phyloP scores from a whole-genome alignment of 2,888 invertebrate species.

The Isoperla grammatica region DNA sequence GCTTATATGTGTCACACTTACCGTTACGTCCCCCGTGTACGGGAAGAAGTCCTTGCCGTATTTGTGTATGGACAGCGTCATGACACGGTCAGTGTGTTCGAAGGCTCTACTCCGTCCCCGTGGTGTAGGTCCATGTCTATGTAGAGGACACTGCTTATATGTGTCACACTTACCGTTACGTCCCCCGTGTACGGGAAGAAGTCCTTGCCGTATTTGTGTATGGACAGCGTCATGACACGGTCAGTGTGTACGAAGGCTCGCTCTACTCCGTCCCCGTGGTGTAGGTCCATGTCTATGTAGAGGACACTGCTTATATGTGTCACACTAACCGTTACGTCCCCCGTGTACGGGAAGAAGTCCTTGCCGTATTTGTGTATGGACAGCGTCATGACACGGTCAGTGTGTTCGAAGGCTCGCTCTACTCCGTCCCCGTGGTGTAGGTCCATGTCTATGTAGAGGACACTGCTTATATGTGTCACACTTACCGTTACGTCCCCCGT shows the following conservation, averaged over 20 bases:
- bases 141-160: constrained; percentile 93
- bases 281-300: constrained; percentile 99
- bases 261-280: constrained; percentile 99
- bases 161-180: constrained; percentile 89
- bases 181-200: constrained; percentile 97
- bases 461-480: constrained; percentile 96
- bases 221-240: constrained; percentile 98
- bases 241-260: constrained; percentile 99
- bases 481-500: constrained; percentile 84
- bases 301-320: too few relatives aligned
- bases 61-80: constrained; percentile 99
- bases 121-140: constrained; percentile 99
- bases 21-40: constrained; percentile 87
- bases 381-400: constrained; percentile 99
- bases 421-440: constrained; percentile 99
- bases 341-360: constrained; percentile 98
- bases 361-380: constrained; percentile 97
- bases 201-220: constrained; percentile 95
- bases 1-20: constrained; percentile 92
- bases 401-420: constrained; percentile 98
- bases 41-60: constrained; percentile 98
- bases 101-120: constrained; percentile 99
- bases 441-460: constrained; percentile 97
- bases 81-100: constrained; percentile 98
- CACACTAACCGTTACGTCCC: constrained; percentile 53